A percentile compares a stretch with the other conserved stretches of the same genome.
phyloP scores from a whole-genome alignment of 2,888 invertebrate species.

The Lobophora halterata region DNA sequence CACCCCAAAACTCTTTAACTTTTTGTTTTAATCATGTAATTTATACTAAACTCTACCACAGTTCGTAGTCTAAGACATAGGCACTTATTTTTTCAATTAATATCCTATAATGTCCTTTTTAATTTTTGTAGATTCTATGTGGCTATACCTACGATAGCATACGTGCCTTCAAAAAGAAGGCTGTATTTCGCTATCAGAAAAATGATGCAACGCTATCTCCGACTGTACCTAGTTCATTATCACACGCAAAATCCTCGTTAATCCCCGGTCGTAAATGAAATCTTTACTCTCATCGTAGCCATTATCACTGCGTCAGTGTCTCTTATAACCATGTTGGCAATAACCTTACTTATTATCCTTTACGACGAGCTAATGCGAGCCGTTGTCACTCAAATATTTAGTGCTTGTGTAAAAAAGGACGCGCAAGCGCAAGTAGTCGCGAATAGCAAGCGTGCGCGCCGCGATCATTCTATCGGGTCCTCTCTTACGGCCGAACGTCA shows the following conservation, averaged over 20 bases:
- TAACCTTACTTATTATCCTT: slow-evolving; percentile 79
- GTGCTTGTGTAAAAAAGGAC: slow-evolving; percentile 75
- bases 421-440: slow-evolving; percentile 42
- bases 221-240: slow-evolving; percentile 54
- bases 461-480: slow-evolving; percentile 68
- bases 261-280: slow-evolving; percentile 73
- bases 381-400: slow-evolving; percentile 73
- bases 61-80: too few species aligned
- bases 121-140: too few species aligned
- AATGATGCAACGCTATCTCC: slow-evolving; percentile 62
- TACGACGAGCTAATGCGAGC: slow-evolving; percentile 69
- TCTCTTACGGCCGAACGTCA: slow-evolving; percentile 65
- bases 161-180: slow-evolving; percentile 22
- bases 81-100: too few species aligned
- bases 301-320: slow-evolving; percentile 59
- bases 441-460: slow-evolving; percentile 59
- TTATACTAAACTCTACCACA: too few species aligned
- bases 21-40: too few species aligned
- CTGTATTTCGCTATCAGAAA: slow-evolving; percentile 41
- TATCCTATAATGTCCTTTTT: too few species aligned
- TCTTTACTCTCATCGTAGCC: slow-evolving; percentile 65
- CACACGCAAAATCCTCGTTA: slow-evolving; percentile 67
- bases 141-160: slow-evolving; percentile 1
- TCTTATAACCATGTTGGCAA: slow-evolving; percentile 58
- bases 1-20: too few species aligned